Conservation (phyloP, 2,113 vertebrate species). For the Deroptyus accipitrinus region DNA sequence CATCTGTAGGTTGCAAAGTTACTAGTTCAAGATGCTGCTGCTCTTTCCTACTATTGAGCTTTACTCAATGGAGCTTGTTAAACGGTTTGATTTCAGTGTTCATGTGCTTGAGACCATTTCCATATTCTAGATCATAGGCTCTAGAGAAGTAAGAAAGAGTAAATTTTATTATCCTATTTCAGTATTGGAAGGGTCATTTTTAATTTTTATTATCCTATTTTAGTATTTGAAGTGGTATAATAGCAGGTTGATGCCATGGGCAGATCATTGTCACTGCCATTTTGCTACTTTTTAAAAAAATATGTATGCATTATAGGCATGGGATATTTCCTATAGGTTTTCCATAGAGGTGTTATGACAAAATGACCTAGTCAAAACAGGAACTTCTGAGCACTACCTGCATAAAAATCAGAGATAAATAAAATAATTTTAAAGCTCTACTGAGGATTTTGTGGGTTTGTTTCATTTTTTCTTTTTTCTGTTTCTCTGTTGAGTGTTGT, state of each 20-base stretch:
- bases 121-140: neutral
- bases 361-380: neutral
- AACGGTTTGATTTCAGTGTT: neutral
- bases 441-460: neutral
- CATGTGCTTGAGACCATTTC: neutral
- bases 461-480: neutral
- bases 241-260: neutral
- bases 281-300: neutral
- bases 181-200: constrained; percentile 6
- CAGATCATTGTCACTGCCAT: neutral
- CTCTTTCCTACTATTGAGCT: neutral
- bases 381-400: neutral
- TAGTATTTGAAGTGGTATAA: neutral
- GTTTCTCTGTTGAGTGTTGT: neutral
- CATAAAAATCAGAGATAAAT: neutral
- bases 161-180: constrained; percentile 1
- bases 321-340: neutral
- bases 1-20: neutral
- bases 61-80: neutral
- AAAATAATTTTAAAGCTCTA: neutral
- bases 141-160: neutral
- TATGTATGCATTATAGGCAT: neutral
- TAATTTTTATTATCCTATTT: constrained; percentile 23
- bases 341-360: neutral
- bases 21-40: neutral